Percentiles rank a stretch among this genome's conserved stretches.
These are phyloP conservation scores for Oedothorax gibbosus DNA, from an alignment of 1,140 invertebrate species.

Conservation along the genomic window DNA sequence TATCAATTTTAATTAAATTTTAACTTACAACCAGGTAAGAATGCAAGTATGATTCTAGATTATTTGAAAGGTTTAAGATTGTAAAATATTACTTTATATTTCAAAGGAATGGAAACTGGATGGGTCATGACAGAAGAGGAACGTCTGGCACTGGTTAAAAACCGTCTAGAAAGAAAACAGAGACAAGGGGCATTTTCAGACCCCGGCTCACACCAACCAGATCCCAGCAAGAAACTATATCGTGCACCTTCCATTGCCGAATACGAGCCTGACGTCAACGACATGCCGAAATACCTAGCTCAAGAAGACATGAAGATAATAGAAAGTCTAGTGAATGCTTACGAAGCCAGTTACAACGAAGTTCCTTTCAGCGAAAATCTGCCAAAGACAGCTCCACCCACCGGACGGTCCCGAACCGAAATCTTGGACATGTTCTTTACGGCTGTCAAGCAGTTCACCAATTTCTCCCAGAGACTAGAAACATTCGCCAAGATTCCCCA, in stretches of 20 bases:
- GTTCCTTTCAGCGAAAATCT: slow-evolving; percentile 59
- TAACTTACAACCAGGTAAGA: no score
- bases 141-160: slow-evolving; percentile 66
- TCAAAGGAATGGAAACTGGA: slow-evolving; percentile 68
- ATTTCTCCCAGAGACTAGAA: slow-evolving; percentile 65
- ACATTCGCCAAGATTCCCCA: slow-evolving; percentile 69
- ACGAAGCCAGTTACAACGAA: slow-evolving; percentile 60
- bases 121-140: slow-evolving; percentile 72
- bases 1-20: no score
- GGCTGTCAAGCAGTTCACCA: slow-evolving; percentile 66
- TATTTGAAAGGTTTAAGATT: no score
- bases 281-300: slow-evolving; percentile 54
- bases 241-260: slow-evolving; percentile 25
- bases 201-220: not conserved
- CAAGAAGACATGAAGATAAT: slow-evolving; percentile 60
- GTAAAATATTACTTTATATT: not conserved
- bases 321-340: slow-evolving; percentile 60
- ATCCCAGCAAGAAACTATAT: slow-evolving; percentile 16
- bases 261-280: slow-evolving; percentile 59
- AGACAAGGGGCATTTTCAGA: slow-evolving; percentile 1
- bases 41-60: no score
- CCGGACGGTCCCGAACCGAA: slow-evolving; percentile 55
- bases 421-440: slow-evolving; percentile 68
- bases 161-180: slow-evolving; percentile 64
- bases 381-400: not conserved